Conservation (phyloP, 2,888 invertebrate species). For the Helobdella robusta region DNA sequence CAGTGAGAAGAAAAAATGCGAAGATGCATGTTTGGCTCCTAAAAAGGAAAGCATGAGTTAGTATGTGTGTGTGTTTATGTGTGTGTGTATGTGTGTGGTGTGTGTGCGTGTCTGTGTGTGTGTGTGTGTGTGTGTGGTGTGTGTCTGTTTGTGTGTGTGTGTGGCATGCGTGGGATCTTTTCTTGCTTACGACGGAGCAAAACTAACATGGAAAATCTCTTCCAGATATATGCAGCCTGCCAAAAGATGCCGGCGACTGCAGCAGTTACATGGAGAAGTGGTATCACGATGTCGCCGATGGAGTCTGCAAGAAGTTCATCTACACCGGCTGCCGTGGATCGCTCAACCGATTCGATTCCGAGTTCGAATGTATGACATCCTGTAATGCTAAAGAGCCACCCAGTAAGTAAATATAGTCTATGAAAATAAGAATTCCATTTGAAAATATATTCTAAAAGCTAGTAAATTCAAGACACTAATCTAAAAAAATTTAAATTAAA, state of each 20-base stretch:
- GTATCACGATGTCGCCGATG: conserved; percentile 69
- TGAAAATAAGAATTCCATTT: background rate
- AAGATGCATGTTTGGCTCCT: conserved; percentile 19
- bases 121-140: no score
- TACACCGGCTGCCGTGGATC: conserved; percentile 82
- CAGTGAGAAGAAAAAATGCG: conserved; percentile 52
- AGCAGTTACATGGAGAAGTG: conserved; percentile 51
- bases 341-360: conserved; percentile 47
- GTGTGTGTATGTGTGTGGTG: no score
- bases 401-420: conserved; percentile 25
- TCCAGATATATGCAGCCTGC: conserved; percentile 31
- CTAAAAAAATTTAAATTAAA: background rate
- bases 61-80: no score
- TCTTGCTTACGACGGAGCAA: no score
- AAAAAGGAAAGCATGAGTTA: conserved; percentile 12
- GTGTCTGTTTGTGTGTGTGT: no score
- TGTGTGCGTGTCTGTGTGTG: no score
- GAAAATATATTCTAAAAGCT: background rate
- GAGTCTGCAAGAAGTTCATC: conserved; percentile 66
- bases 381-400: conserved; percentile 31
- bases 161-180: no score
- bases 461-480: background rate
- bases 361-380: conserved; percentile 34
- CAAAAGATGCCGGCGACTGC: conserved; percentile 26
- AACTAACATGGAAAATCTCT: background rate